Evolutionary conservation across 2,797 vertebrate species (phyloP), one percentile per base, ranked within the genome.

Genomic region (Pseudomugil tenellus): DNA sequence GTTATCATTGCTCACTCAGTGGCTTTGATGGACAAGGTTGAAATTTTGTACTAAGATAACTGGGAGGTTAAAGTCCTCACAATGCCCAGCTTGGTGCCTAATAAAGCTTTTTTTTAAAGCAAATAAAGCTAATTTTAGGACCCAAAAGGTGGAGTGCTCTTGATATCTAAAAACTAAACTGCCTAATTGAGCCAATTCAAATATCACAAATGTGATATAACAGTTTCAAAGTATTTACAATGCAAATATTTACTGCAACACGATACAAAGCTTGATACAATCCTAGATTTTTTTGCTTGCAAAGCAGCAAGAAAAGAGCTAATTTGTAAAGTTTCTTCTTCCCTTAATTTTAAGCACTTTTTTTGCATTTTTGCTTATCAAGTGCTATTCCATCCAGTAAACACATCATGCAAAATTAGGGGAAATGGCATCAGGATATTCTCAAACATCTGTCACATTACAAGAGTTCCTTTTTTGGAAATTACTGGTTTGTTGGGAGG

Each of bases 401-500:
- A 29, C 1, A 58, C n/a, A 4, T 56, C 60, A 63, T 72, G 67
- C 63, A 76, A 43, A 66, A 34, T 37, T 72, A 57, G 62, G 53
- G 7, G 55, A 13, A 58, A 46, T 35, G 60, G 31, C 2, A n/a
- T 66, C 64, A 53, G 57, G 55, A 48, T 77, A 39, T 29, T 31
- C 23, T 51, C 21, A 26, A 60, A 72, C 63, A 69, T 25, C 43
- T 23, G 37, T 74, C 70, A 55, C 37, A 16, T 59, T 53, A 17
- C 31, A 68, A 77, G 72, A 67, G 51, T 32, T 72, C 43, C 35
- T 62, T 57, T n/a, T 61, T 17, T 72, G 32, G 49, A 60, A 56
- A 75, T 54, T 57, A 55, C 58, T 21, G 26, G 48, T 77, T 72
- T 65, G 43, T 66, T 58, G 67, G 70, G 78, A 79, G 58, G 55